Percentiles rank a stretch among this genome's conserved stretches.
phyloP scores from a whole-genome alignment of 2,888 invertebrate species.

The Chironomus tentans region DNA sequence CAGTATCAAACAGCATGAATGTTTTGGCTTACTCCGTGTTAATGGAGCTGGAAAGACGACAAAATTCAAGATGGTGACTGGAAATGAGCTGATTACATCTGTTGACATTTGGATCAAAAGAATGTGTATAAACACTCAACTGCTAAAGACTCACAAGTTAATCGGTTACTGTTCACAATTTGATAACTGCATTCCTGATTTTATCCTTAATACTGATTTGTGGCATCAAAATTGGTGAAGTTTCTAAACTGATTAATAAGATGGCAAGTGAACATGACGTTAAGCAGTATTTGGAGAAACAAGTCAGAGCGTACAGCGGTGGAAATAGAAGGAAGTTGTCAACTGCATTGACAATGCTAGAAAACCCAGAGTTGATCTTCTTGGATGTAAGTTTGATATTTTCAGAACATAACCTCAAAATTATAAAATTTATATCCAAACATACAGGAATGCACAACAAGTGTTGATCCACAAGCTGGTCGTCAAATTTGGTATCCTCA shows the following conservation, averaged over 20 bases:
- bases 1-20: constrained; percentile 44
- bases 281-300: constrained; percentile 42
- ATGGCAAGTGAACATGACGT: constrained; percentile 43
- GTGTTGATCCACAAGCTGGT: constrained; percentile 53
- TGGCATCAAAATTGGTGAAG: constrained; percentile 40
- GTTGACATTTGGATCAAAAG: constrained; percentile 45
- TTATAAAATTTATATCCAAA: too few relatives aligned
- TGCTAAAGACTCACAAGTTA: constrained; percentile 37
- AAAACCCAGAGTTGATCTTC: constrained; percentile 1
- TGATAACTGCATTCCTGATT: constrained; percentile 47
- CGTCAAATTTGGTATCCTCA: constrained; percentile 57
- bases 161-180: constrained; percentile 49
- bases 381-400: constrained; percentile 4
- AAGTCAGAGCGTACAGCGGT: constrained; percentile 42
- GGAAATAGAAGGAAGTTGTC: constrained; percentile 50
- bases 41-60: constrained; percentile 59
- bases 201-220: constrained; percentile 46
- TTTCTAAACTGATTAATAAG: constrained; percentile 35
- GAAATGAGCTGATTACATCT: constrained; percentile 47
- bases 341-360: constrained; percentile 44
- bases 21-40: constrained; percentile 53
- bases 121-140: constrained; percentile 35
- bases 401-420: too few relatives aligned
- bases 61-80: constrained; percentile 60
- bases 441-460: constrained; percentile 25